Evolutionary conservation across 2,888 invertebrate species (phyloP), one percentile per base, ranked within the genome.

Genomic region (Helleia helle): DNA sequence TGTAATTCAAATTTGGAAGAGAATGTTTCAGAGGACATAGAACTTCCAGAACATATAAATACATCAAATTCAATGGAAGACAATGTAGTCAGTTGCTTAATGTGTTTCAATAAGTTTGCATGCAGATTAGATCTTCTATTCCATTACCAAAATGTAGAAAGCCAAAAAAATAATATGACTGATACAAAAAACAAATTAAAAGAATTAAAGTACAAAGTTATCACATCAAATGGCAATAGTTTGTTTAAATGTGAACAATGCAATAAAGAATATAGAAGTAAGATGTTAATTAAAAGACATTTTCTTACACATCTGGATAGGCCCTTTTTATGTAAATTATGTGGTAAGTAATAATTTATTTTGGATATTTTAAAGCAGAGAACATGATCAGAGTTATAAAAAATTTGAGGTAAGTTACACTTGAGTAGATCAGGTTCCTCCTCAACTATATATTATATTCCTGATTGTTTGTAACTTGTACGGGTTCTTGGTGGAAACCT

Each of bases 291-390:
- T 1, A 47, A 51, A 0, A 59, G 60, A 24, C 77, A 80, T 54
- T 40, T 63, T 0, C 31, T 47, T 9, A 47, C 44, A 11, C 75
- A 81, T 50, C 49, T 43, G 4, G 50, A 65, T 18, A 58, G 74
- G 25, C 73, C 74, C 0, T 75, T 65, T 49, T 43, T 65, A 18
- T 83, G 83, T 51, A 81, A 74, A 51, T 47, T 77, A n/a, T 83
- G 81, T 55, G 77, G 81, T 81, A 52, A 63, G 68, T 59, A 24
- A n/a, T 6, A 4, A 7, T 30, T 4, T 31, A 31, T 34, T 41
- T 34, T n/a, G n/a, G n/a, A n/a, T n/a, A n/a, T n/a, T n/a, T n/a
- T n/a, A n/a, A n/a, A n/a, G n/a, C n/a, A n/a, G n/a, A n/a, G n/a
- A n/a, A n/a, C n/a, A n/a, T n/a, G n/a, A n/a, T n/a, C n/a, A n/a